Conservation (phyloP, 2,113 vertebrate genomes). For the Dromaius novaehollandiae region DNA sequence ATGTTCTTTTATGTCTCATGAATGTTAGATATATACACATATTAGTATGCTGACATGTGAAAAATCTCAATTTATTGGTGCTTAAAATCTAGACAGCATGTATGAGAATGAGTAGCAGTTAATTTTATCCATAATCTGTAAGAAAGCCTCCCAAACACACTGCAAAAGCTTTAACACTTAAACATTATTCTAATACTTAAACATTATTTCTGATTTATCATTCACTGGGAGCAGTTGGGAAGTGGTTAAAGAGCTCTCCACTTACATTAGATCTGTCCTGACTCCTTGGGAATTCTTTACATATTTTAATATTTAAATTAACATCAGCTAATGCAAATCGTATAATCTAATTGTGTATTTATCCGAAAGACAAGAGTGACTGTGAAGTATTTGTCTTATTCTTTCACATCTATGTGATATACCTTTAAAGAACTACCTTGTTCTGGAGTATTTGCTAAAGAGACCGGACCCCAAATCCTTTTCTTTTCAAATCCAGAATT, state of each 20-base stretch:
- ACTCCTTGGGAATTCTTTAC: background rate
- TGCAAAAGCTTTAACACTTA: background rate
- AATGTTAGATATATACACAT: background rate
- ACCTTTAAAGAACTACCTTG: conserved; percentile 50
- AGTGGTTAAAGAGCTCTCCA: background rate
- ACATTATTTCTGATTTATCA: background rate
- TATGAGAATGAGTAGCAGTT: background rate
- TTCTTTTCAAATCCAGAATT: background rate
- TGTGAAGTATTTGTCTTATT: conserved; percentile 42
- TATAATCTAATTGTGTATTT: conserved; percentile 28
- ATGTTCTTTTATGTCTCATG: background rate
- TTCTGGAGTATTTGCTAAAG: conserved; percentile 50
- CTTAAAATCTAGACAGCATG: background rate
- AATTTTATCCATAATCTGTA: background rate
- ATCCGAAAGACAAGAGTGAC: conserved; percentile 23
- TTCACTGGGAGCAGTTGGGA: background rate
- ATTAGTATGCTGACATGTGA: background rate
- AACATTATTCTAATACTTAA: background rate
- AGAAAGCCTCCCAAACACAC: background rate
- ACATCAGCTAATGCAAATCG: background rate
- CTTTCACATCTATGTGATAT: conserved; percentile 18
- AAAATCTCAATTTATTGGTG: background rate
- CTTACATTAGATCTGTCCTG: background rate
- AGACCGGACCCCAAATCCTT: conserved; percentile 37
- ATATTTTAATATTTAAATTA: background rate